A percentile compares a stretch with the other conserved stretches of the same genome.
Evolutionary conservation across 1,140 invertebrate species (phyloP).

Genomic region (Tetramorium alpestre): DNA sequence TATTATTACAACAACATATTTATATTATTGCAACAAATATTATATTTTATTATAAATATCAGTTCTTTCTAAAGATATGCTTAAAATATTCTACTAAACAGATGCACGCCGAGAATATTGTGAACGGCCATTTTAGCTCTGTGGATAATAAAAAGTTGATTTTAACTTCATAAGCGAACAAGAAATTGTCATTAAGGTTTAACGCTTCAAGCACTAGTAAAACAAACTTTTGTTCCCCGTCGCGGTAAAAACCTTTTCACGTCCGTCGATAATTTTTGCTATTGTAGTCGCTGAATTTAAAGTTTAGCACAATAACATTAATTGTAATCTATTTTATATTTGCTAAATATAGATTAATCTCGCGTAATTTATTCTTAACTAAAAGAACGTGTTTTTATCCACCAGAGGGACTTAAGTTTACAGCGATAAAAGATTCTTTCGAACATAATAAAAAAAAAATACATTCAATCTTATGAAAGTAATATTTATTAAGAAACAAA

Average conservation of each 20-base stretch:
- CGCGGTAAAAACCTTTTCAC: conserved; percentile 29
- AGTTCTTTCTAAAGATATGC: not conserved
- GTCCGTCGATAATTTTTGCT: conserved; percentile 7
- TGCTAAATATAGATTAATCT: conserved; percentile 29
- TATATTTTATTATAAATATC: not conserved
- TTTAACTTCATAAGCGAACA: conserved; percentile 53
- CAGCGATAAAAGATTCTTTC: not conserved
- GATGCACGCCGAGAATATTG: conserved; percentile 12
- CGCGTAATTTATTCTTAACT: not conserved
- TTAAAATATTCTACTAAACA: conserved; percentile 6
- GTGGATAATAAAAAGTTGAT: conserved; percentile 45
- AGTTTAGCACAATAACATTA: conserved; percentile 27
- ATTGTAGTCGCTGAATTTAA: conserved; percentile 28
- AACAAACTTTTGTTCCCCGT: conserved; percentile 39
- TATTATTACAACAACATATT: too few relatives aligned
- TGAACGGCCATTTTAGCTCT: conserved; percentile 22
- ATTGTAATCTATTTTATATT: conserved; percentile 30
- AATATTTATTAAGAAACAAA: conserved; percentile 10
- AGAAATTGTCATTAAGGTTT: conserved; percentile 59
- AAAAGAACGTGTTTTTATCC: not conserved
- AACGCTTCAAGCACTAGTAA: conserved; percentile 31
- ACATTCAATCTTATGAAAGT: not conserved
- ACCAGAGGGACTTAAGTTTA: not conserved
- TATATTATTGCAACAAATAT: not conserved
- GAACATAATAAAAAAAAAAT: not conserved